A percentile compares a stretch with the other conserved stretches of the same genome.
Evolutionary conservation across 1,140 invertebrate species (phyloP).

Genomic region (Hylaeus anthracinus): DNA sequence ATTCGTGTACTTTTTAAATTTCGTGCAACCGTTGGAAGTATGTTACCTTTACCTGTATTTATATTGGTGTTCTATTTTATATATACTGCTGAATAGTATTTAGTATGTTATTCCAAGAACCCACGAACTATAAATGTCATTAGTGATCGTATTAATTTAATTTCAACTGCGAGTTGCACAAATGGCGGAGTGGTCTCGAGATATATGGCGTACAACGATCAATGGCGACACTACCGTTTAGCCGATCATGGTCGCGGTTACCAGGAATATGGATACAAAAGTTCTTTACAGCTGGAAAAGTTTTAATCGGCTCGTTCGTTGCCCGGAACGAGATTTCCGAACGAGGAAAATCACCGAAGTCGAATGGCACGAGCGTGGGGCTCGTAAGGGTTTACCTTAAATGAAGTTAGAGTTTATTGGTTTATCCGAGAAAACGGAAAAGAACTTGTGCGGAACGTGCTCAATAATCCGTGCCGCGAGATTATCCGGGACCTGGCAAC

Average conservation of each 20-base stretch:
- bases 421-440: conserved; percentile 65
- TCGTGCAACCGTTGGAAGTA: too few relatives aligned
- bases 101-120: too few relatives aligned
- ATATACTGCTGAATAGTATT: too few relatives aligned
- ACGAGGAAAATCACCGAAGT: conserved; percentile 49
- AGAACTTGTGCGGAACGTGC: conserved; percentile 63
- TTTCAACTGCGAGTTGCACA: too few relatives aligned
- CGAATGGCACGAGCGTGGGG: conserved; percentile 44
- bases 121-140: too few relatives aligned
- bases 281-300: conserved; percentile 18
- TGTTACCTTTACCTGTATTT: too few relatives aligned
- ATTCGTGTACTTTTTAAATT: too few relatives aligned
- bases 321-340: conserved; percentile 28
- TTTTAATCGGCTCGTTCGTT: conserved; percentile 45
- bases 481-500: conserved; percentile 59
- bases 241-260: conserved; percentile 1
- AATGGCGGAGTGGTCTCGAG: too few relatives aligned
- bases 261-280: conserved; percentile 43
- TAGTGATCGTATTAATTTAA: too few relatives aligned
- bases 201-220: too few relatives aligned
- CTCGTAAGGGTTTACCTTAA: conserved; percentile 61
- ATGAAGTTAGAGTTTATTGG: conserved; percentile 68
- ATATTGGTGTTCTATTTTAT: too few relatives aligned
- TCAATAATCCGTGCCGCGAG: conserved; percentile 66
- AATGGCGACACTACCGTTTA: not conserved